Evolutionary conservation across 2,113 vertebrate genomes (phyloP).

Genomic region (Noturus placidus): DNA sequence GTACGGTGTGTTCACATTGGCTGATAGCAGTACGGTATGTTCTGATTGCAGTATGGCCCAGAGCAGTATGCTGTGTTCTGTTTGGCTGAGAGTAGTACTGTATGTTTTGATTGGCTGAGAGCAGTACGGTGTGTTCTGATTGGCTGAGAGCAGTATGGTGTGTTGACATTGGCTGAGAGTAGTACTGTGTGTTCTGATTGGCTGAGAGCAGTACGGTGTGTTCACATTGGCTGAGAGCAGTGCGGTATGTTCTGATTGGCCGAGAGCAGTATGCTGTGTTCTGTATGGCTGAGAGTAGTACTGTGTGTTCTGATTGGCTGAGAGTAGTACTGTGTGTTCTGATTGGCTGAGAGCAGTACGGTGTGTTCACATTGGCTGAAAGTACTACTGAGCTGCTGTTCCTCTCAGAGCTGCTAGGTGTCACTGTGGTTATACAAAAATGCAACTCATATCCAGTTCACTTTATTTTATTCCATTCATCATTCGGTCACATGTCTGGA

Average conservation of each 20-base stretch:
- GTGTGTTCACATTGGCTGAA: not conserved
- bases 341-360: not conserved
- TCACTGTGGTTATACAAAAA: slow-evolving; percentile 4
- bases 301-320: not conserved
- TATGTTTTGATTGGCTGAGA: not conserved
- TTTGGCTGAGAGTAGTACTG: not conserved
- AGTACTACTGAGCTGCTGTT: slow-evolving; percentile 46
- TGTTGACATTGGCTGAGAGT: not conserved
- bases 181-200: not conserved
- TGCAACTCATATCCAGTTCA: not conserved
- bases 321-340: not conserved
- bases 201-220: not conserved
- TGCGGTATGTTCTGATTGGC: not conserved
- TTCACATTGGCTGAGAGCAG: not conserved
- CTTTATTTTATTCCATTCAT: not conserved
- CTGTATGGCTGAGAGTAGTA: not conserved
- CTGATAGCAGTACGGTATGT: too few relatives aligned
- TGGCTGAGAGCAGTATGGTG: not conserved
- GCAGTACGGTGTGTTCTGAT: not conserved
- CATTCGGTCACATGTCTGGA: not conserved
- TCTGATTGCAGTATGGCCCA: too few relatives aligned
- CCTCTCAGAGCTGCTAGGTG: not conserved
- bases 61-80: too few relatives aligned
- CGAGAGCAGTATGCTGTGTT: not conserved
- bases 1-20: too few relatives aligned